These are phyloP conservation scores for Diachasmimorpha longicaudata DNA, from an alignment of 1,140 invertebrate species.

Conservation along the genomic window DNA sequence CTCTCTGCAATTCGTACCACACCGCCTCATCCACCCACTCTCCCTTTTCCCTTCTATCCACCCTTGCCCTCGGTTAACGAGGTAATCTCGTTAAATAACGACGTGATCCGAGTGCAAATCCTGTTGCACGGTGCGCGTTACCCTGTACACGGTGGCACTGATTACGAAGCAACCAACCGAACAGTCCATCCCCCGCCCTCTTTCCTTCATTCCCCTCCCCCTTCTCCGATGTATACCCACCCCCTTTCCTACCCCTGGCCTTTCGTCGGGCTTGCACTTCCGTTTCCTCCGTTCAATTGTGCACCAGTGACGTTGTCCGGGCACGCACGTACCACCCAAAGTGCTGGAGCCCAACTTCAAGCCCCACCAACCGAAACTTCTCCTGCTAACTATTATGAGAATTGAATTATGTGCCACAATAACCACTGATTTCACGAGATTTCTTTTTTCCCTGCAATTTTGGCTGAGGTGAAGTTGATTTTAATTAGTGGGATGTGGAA, in stretches of 20 bases:
- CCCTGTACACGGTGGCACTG: conserved; percentile 15
- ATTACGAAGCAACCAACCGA: conserved; percentile 19
- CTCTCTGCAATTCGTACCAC: background rate
- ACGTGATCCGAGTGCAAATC: conserved; percentile 26
- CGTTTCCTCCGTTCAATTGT: conserved; percentile 17
- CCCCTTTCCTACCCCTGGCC: too few relatives aligned
- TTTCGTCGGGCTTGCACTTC: conserved; percentile 4
- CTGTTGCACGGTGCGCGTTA: background rate
- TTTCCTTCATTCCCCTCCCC: background rate
- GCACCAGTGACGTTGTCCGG: background rate
- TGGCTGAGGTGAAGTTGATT: too few relatives aligned
- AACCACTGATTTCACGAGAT: background rate
- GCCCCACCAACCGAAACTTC: background rate
- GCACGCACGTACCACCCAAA: conserved; percentile 18
- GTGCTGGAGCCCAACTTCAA: background rate
- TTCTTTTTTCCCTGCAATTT: background rate
- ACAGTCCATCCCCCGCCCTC: background rate
- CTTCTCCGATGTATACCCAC: background rate
- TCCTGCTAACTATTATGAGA: background rate
- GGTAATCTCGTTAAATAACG: conserved; percentile 29
- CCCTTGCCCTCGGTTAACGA: conserved; percentile 14
- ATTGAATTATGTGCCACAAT: background rate
- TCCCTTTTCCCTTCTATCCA: background rate
- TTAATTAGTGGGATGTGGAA: too few relatives aligned
- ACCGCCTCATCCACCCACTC: background rate